A percentile compares a stretch with the other conserved stretches of the same genome.
Evolutionary conservation across 2,113 vertebrate genomes (phyloP).

Genomic region (Phalacrocorax pelagicus): DNA sequence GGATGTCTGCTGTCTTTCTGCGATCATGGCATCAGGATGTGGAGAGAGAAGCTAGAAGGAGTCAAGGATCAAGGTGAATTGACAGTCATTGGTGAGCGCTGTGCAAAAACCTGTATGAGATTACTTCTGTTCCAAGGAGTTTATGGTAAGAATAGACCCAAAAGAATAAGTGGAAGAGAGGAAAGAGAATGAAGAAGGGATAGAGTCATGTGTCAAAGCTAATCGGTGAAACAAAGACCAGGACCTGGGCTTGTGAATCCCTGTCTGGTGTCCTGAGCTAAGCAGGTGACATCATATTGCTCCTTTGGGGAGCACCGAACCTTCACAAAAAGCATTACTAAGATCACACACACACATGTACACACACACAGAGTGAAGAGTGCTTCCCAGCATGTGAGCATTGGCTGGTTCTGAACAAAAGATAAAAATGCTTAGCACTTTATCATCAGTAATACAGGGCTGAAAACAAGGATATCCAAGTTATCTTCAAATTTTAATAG

Average conservation of each 20-base stretch:
- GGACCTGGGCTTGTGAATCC: neutral
- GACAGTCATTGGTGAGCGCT: accelerated
- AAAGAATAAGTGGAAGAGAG: neutral
- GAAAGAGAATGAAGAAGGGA: neutral
- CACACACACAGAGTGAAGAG: neutral
- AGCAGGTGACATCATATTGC: neutral
- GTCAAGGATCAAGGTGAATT: neutral
- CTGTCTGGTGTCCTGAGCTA: neutral
- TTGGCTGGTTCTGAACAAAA: neutral
- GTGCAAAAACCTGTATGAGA: neutral
- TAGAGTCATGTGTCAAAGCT: neutral
- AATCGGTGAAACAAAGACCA: neutral
- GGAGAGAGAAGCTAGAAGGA: neutral
- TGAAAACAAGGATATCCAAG: neutral
- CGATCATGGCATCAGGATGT: accelerated
- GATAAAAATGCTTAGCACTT: neutral
- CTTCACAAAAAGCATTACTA: neutral
- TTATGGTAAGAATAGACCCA: neutral
- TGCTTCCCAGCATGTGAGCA: neutral
- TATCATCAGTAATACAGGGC: neutral
- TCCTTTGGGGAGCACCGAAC: neutral
- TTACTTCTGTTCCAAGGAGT: neutral
- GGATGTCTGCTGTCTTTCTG: neutral
- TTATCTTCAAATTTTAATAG: neutral
- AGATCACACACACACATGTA: neutral